Conservation (phyloP, 2,888 invertebrate species). For the Plagodis dolabraria region DNA sequence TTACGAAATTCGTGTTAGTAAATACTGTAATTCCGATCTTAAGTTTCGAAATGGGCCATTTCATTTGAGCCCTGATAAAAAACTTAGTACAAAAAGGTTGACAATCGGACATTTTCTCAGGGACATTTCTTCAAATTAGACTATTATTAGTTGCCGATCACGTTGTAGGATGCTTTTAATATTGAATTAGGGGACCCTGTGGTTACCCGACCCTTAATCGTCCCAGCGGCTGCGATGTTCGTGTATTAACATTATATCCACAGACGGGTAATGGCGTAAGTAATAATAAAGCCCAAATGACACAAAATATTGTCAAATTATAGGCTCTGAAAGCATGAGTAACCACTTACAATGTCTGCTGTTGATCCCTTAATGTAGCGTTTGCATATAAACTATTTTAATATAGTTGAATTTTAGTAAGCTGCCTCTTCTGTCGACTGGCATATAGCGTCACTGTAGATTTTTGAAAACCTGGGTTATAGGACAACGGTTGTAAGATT, state of each 20-base stretch:
- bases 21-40: conserved; percentile 63
- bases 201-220: conserved; percentile 82
- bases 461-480: too few relatives aligned
- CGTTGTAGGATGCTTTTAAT: conserved; percentile 84
- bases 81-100: conserved; percentile 67
- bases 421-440: too few relatives aligned
- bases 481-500: too few relatives aligned
- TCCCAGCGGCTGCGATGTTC: conserved; percentile 63
- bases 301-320: conserved; percentile 86
- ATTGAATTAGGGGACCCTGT: conserved; percentile 84
- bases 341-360: conserved; percentile 80
- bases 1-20: conserved; percentile 55
- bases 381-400: conserved; percentile 45
- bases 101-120: conserved; percentile 83
- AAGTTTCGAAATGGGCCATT: conserved; percentile 66
- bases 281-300: conserved; percentile 84
- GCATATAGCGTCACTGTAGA: too few relatives aligned
- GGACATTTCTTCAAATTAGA: conserved; percentile 82
- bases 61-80: conserved; percentile 63
- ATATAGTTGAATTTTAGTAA: too few relatives aligned
- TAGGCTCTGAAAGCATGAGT: conserved; percentile 82
- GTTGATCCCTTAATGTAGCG: conserved; percentile 70
- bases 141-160: conserved; percentile 84
- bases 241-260: conserved; percentile 81
- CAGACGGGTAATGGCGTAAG: conserved; percentile 80